These are phyloP conservation scores for Heliopora coerulea DNA, from an alignment of 92 coral and sea anemone genomes.

Conservation along the genomic window DNA sequence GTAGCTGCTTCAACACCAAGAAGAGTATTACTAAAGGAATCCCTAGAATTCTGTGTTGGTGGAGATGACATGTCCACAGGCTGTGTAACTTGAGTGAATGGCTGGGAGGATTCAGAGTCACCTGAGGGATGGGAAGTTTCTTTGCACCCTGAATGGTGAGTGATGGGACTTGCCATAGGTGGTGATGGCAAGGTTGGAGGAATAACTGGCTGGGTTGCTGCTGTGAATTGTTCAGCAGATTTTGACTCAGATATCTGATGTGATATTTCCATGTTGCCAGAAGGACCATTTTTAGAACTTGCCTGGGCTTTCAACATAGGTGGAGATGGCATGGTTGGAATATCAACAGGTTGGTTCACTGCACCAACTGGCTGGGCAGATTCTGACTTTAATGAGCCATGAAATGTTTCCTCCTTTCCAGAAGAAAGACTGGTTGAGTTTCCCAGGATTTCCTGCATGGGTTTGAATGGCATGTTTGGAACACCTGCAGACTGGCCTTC, in stretches of 20 bases:
- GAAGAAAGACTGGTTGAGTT: background rate
- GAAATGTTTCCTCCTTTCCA: background rate
- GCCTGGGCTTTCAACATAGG: background rate
- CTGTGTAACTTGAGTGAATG: background rate
- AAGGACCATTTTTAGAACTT: background rate
- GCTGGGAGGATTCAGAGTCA: constrained; percentile 57
- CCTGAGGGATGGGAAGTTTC: constrained; percentile 69
- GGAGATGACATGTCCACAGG: no score
- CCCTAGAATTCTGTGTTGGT: no score
- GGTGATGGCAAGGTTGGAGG: background rate
- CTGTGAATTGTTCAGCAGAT: background rate
- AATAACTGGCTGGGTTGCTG: background rate
- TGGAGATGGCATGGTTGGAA: background rate
- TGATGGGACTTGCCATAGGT: background rate
- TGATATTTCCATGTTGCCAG: background rate
- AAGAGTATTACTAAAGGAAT: no score
- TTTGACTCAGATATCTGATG: background rate
- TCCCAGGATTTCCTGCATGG: background rate
- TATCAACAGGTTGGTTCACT: background rate
- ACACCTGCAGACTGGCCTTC: background rate
- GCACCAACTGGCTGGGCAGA: background rate
- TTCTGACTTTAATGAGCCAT: background rate
- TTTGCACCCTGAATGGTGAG: constrained; percentile 35
- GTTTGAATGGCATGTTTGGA: background rate
- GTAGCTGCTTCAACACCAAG: no score